Conservation (phyloP, 2,888 invertebrate genomes). For the Sinohyriopsis cumingii region DNA sequence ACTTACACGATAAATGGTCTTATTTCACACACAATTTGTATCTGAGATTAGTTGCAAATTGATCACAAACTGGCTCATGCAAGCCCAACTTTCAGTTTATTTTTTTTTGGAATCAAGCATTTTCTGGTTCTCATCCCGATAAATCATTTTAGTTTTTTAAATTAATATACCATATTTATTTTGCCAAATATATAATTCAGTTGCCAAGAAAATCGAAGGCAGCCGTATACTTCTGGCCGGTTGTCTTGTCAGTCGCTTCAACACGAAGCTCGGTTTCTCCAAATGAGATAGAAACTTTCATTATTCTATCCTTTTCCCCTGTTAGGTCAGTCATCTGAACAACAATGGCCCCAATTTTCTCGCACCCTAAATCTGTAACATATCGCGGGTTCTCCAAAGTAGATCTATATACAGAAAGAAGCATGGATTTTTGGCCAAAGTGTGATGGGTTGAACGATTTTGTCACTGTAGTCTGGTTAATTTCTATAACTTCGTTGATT, state of each 20-base stretch:
- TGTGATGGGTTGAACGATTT: not conserved
- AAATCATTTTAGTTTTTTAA: too few species aligned
- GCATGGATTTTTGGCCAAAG: not conserved
- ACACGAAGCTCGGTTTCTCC: constrained; percentile 8
- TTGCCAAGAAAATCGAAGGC: not conserved
- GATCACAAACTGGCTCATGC: too few species aligned
- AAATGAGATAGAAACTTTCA: constrained; percentile 4
- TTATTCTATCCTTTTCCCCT: not conserved
- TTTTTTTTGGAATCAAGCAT: too few species aligned
- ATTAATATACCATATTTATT: too few species aligned
- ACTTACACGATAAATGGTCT: too few species aligned
- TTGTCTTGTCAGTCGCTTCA: constrained; percentile 1
- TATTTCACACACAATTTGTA: too few species aligned
- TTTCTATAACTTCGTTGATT: constrained; percentile 2
- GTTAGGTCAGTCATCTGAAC: constrained; percentile 10
- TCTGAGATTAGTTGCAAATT: too few species aligned
- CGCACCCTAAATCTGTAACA: constrained; percentile 8
- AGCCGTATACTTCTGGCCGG: not conserved
- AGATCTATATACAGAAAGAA: constrained; percentile 5
- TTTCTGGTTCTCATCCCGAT: too few species aligned
- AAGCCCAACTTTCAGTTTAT: too few species aligned
- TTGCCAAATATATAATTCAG: too few species aligned
- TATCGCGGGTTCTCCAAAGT: constrained; percentile 2
- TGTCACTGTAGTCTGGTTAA: constrained; percentile 1
- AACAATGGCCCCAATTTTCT: not conserved